These are phyloP conservation scores for Drosophila biarmipes DNA, from an alignment of 1,140 invertebrate species.

Conservation along the genomic window DNA sequence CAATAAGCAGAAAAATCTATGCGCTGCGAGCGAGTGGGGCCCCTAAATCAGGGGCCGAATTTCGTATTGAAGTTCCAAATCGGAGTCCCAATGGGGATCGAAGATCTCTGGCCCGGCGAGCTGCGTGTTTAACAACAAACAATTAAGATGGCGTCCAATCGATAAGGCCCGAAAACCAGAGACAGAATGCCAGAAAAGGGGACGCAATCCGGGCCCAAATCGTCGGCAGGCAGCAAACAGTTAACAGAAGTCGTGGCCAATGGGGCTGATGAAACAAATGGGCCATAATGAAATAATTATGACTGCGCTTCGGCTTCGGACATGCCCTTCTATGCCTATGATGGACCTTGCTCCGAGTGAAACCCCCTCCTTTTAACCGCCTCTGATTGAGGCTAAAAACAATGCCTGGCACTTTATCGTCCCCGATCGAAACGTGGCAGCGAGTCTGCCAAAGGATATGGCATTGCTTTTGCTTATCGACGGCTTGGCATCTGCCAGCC, in stretches of 20 bases:
- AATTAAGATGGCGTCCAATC: conserved; percentile 83
- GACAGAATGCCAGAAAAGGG: conserved; percentile 35
- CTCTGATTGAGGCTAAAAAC: conserved; percentile 66
- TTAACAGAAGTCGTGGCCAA: conserved; percentile 68
- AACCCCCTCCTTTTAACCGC: conserved; percentile 55
- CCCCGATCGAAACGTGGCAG: conserved; percentile 54
- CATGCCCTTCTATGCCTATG: conserved; percentile 35
- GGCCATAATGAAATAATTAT: conserved; percentile 84
- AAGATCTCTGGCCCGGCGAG: conserved; percentile 39
- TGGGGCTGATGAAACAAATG: conserved; percentile 79
- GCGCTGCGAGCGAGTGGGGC: conserved; percentile 26
- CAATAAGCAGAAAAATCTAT: conserved; percentile 79
- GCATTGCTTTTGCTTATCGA: conserved; percentile 45
- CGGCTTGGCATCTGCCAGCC: conserved; percentile 68
- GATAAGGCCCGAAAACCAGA: conserved; percentile 63
- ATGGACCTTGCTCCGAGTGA: conserved; percentile 35
- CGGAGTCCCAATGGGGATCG: conserved; percentile 30
- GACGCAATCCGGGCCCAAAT: conserved; percentile 21
- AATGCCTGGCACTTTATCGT: conserved; percentile 67
- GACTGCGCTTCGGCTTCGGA: conserved; percentile 61
- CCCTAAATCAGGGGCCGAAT: conserved; percentile 48
- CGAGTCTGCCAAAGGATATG: conserved; percentile 49
- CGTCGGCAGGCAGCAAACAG: conserved; percentile 57
- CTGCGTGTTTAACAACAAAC: conserved; percentile 83
- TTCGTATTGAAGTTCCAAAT: conserved; percentile 22